Evolutionary conservation across 2,888 invertebrate species (phyloP).

Genomic region (Eristalis intricaria): DNA sequence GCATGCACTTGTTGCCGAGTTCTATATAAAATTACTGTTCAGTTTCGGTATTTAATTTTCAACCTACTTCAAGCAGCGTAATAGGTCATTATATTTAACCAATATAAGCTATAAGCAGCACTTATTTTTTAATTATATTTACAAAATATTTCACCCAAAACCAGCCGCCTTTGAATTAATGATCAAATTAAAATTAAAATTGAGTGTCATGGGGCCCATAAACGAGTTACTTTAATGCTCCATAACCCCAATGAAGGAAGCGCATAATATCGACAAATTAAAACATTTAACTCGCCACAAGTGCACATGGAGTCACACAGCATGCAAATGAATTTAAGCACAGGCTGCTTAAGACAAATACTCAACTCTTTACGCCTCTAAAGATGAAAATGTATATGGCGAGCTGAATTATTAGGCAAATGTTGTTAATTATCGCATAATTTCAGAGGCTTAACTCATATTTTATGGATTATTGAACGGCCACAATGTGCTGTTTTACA

Average conservation of each 20-base stretch:
- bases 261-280: background rate
- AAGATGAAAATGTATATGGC: background rate
- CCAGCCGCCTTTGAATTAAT: background rate
- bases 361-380: background rate
- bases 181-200: background rate
- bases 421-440: slow-evolving; percentile 22
- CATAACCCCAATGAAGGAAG: background rate
- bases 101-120: no score
- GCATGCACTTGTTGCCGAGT: no score
- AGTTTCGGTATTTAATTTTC: no score
- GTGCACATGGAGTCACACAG: background rate
- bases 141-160: background rate
- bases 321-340: background rate
- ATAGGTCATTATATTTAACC: background rate
- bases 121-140: background rate
- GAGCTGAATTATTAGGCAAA: slow-evolving; percentile 18
- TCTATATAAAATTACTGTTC: no score
- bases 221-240: background rate
- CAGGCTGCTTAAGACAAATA: background rate
- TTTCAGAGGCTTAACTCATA: slow-evolving; percentile 19
- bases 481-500: slow-evolving; percentile 19
- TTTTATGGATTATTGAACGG: slow-evolving; percentile 19
- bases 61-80: no score
- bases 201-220: background rate
- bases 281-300: background rate